Conservation (phyloP, 2,113 vertebrate genomes). For the Oriolus oriolus region DNA sequence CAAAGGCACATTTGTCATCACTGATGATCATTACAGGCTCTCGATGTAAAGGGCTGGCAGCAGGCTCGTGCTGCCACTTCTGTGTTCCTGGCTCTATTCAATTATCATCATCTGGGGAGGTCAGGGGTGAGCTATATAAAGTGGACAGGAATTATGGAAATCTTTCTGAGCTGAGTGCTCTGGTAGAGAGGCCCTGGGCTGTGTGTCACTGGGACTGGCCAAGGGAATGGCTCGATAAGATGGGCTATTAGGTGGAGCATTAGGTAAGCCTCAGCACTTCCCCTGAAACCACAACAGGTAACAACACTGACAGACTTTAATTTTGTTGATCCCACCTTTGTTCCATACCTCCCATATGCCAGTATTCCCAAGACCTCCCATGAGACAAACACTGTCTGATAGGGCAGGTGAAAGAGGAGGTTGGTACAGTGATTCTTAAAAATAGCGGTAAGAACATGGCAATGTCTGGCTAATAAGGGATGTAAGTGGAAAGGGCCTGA, state of each 20-base stretch:
- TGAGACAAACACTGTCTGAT: neutral
- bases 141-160: neutral
- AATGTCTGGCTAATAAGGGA: neutral
- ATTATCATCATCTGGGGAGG: neutral
- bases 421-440: neutral
- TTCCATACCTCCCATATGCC: neutral
- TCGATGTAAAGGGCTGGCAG: neutral
- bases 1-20: neutral
- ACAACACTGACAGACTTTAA: neutral
- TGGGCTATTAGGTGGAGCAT: neutral
- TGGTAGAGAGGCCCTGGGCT: neutral
- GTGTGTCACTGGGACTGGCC: neutral
- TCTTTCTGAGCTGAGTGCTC: neutral
- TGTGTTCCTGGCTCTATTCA: neutral
- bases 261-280: neutral
- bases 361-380: neutral
- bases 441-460: neutral
- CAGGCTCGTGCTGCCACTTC: neutral
- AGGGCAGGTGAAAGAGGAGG: neutral
- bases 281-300: neutral
- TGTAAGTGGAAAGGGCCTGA: neutral
- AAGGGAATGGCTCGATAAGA: neutral
- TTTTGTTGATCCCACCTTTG: neutral
- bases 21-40: neutral
- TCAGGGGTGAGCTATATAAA: conserved; percentile 1